Evolutionary conservation across 2,113 vertebrate genomes (phyloP), one percentile per base, ranked within the genome.

Genomic region (Todiramphus chloris): DNA sequence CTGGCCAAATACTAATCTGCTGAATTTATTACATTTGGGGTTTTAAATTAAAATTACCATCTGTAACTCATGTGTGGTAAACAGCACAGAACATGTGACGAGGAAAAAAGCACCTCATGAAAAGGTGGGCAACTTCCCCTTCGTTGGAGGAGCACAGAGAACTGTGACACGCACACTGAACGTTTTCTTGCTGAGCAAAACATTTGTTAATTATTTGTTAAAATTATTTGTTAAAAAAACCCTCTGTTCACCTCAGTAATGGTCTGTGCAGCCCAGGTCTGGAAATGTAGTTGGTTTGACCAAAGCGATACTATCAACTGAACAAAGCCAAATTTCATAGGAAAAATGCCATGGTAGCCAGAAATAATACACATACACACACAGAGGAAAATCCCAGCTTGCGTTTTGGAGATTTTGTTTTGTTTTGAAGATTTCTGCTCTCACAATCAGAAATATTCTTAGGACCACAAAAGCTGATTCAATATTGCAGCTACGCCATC

Each of bases 11-110:
- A 96, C 84, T 92, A 96, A 97, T 91, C 92, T 96, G 82, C 77
- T 97, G 95, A 96, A 98, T 98, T 97, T 97, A 98, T 98, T 97
- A 96, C 92, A 88, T 93, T 96, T 96, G 83, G 94, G 85, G 18
- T 95, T 94, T 97, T 77, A 96, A 98, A 97, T 98, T 96, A 94
- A 97, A 97, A 94, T 91, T 80, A 74, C 95, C 96, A 95, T 97
- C 95, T 94, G 81, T 90, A 95, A 83, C 70, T 94, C 89, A 16
- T 1, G 50, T 96, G 95, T 90, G 78, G 89, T 92, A 95, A 60
- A 69, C 41, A 93, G 82, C 89, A 96, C 74, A 93, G 94, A 96
- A 87, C 94, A 95, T 31, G 63, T 96, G 92, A 92, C n/a, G 18
- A n/a, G 69, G 83, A 53, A 58, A 39, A 87, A 83, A 51, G 50